Base-by-base conservation (phyloP, 2,113 vertebrate genomes). In the Terrapene triunguis region DNA sequence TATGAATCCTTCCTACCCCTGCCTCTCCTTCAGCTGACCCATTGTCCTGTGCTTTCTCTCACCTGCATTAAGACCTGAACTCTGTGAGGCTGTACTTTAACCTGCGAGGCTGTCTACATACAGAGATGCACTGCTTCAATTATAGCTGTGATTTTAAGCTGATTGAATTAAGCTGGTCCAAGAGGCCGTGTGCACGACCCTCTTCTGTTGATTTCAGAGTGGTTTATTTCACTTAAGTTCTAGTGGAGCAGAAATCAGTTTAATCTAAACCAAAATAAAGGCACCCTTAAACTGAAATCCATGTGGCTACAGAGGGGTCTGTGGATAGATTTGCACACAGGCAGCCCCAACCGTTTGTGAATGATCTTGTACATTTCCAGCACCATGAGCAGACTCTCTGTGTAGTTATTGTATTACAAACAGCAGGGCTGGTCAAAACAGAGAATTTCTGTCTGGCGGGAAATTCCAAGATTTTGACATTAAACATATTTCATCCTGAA, bases 1-100 rank as follows among this genome's bases (percentile, higher is more conserved):
- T n/a, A 35, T 69, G 8, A 69, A 69, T n/a, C 65, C 35, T 69
- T 55, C 69, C 54, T 48, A 8, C 12, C 32, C 9, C 59, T 0
- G 1, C 59, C 42, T 25, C 27, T 57, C 48, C 69, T 5, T 0
- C 3, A 7, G 6, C 59, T 29, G 35, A 4, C 16, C 76, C 54
- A 21, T 59, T 14, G 69, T 38, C 29, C 10, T 1, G 1, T 8
- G 8, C 82, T 65, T 0, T 1, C 27, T 16, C 22, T 79, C n/a
- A 0, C 0, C 0, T 24, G 21, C 6, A 72, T 72, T 38, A 38
- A 22, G 29, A 62, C 17, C 38, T 25, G 42, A 42, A 44, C 38
- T 76, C 24, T 76, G 32, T 6, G 54, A 79, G 91, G 5, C 3
- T 55, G 51, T 50, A 5, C 1, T 13, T 9, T 25, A 57, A 79